Evolutionary conservation across 2,888 invertebrate species (phyloP).

Genomic region (Troides aeacus): DNA sequence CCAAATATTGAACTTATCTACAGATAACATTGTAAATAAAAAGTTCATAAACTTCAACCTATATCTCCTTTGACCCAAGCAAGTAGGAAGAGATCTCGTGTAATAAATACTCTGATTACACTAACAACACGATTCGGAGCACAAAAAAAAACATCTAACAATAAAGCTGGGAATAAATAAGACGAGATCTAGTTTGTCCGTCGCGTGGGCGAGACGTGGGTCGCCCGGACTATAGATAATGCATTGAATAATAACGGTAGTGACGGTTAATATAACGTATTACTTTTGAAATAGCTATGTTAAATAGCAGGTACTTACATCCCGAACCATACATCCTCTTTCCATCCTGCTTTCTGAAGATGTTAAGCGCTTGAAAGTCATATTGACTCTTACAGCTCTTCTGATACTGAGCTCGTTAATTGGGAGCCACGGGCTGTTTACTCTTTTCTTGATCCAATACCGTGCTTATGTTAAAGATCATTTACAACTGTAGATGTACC

Average conservation of each 20-base stretch:
- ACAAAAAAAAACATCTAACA: slow-evolving; percentile 49
- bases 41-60: slow-evolving; percentile 7
- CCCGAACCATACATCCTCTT: background rate
- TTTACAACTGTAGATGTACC: too few relatives aligned
- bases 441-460: too few relatives aligned
- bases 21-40: background rate
- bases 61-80: slow-evolving; percentile 19
- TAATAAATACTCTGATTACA: slow-evolving; percentile 44
- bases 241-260: slow-evolving; percentile 48
- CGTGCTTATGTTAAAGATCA: too few relatives aligned
- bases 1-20: background rate
- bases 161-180: slow-evolving; percentile 53
- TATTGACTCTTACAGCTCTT: background rate
- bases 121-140: slow-evolving; percentile 37
- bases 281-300: slow-evolving; percentile 27
- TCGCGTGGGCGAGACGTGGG: slow-evolving; percentile 56
- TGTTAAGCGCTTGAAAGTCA: background rate
- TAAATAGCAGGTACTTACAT: slow-evolving; percentile 29
- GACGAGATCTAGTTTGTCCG: slow-evolving; percentile 66
- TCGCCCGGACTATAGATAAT: slow-evolving; percentile 43
- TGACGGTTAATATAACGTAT: slow-evolving; percentile 29
- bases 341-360: too few relatives aligned
- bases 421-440: too few relatives aligned
- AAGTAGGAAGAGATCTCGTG: slow-evolving; percentile 32
- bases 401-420: too few relatives aligned